phyloP scores from a whole-genome alignment of 1,140 invertebrate species.

The Leptestheria dahalacensis region DNA sequence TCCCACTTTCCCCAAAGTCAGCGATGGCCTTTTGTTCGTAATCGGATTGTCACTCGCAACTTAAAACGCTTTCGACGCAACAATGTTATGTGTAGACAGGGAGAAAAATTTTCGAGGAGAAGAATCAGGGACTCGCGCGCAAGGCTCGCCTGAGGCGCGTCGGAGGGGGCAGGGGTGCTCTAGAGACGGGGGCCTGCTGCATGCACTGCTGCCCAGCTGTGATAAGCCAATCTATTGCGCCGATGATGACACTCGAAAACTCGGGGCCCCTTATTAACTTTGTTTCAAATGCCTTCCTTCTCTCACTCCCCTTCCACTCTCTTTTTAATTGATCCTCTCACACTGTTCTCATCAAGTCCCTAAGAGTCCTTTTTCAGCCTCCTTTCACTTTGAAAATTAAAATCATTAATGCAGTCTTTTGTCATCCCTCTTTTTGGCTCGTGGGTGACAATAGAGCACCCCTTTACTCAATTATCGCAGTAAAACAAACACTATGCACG shows the following conservation, averaged over 20 bases:
- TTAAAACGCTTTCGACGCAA: neutral
- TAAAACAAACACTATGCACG: neutral
- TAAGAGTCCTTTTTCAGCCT: neutral
- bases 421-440: neutral
- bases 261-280: neutral
- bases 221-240: neutral
- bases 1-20: neutral
- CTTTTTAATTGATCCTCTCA: neutral
- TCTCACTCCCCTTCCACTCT: neutral
- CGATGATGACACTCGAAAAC: neutral
- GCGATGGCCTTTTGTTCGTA: neutral
- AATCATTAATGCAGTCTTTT: neutral
- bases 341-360: neutral
- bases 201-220: neutral
- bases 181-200: too few relatives aligned
- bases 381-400: neutral
- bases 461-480: neutral
- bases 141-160: too few relatives aligned
- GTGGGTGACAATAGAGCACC: neutral
- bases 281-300: neutral
- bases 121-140: neutral
- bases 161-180: neutral
- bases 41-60: neutral
- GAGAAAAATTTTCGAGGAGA: neutral
- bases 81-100: neutral